These are phyloP conservation scores for Drosophila albomicans DNA, from an alignment of 1,140 invertebrate genomes.

Conservation along the genomic window DNA sequence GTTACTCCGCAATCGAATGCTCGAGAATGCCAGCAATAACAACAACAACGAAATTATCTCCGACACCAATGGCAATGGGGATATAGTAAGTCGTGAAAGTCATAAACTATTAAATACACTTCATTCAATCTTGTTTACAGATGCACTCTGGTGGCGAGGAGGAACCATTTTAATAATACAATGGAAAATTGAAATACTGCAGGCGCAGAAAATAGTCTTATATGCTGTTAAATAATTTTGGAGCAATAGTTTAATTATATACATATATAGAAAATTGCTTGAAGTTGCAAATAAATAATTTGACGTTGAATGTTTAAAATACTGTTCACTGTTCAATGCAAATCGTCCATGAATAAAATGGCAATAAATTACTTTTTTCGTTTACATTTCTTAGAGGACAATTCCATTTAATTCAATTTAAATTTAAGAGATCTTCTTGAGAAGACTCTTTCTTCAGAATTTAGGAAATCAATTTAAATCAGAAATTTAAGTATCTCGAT, in stretches of 20 bases:
- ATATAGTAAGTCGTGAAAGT: slow-evolving; percentile 48
- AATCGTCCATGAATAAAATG: slow-evolving; percentile 37
- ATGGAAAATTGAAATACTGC: background rate
- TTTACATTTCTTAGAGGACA: background rate
- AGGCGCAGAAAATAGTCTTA: slow-evolving; percentile 3
- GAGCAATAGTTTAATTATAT: slow-evolving; percentile 72
- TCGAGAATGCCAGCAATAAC: slow-evolving; percentile 51
- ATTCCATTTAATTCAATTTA: too few relatives aligned
- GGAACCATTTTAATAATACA: slow-evolving; percentile 51
- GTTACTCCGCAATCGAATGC: slow-evolving; percentile 54
- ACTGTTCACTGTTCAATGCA: slow-evolving; percentile 23
- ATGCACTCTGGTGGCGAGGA: slow-evolving; percentile 53
- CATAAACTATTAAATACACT: too few relatives aligned
- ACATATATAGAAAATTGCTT: slow-evolving; percentile 6
- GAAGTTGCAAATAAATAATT: slow-evolving; percentile 10
- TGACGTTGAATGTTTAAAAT: background rate
- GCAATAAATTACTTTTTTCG: background rate
- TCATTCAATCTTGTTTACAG: slow-evolving; percentile 28
- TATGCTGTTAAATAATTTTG: slow-evolving; percentile 54
- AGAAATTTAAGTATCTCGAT: too few relatives aligned
- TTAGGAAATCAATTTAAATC: too few relatives aligned
- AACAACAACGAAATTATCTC: slow-evolving; percentile 20
- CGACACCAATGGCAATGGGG: slow-evolving; percentile 41
- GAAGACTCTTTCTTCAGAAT: too few relatives aligned
- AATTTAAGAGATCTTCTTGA: too few relatives aligned